phyloP scores from a whole-genome alignment of 2,888 invertebrate genomes.

The Corythucha ciliata region DNA sequence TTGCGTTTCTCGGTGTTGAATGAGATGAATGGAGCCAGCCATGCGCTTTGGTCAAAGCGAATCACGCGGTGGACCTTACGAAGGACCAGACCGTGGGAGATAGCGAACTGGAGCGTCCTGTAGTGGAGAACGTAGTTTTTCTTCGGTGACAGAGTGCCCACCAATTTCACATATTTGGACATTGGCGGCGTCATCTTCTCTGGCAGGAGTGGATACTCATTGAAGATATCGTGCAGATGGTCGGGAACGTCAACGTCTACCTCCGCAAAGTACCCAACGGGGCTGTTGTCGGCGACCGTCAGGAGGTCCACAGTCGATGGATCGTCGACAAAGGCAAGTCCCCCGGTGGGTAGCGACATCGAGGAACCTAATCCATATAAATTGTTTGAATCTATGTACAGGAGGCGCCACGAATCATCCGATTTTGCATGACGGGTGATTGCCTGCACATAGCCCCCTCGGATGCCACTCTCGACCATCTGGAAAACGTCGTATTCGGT shows the following conservation, averaged over 20 bases:
- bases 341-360: background rate
- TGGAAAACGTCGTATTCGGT: slow-evolving; percentile 26
- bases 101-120: background rate
- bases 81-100: slow-evolving; percentile 34
- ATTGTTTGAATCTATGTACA: slow-evolving; percentile 22
- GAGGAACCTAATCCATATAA: slow-evolving; percentile 18
- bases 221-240: slow-evolving; percentile 19
- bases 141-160: slow-evolving; percentile 19
- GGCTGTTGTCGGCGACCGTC: too few species aligned
- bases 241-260: slow-evolving; percentile 25
- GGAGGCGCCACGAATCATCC: background rate
- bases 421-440: slow-evolving; percentile 10
- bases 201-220: slow-evolving; percentile 18
- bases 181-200: slow-evolving; percentile 15
- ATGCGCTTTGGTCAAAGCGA: slow-evolving; percentile 37
- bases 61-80: slow-evolving; percentile 37
- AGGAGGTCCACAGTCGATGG: too few species aligned
- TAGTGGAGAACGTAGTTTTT: slow-evolving; percentile 10
- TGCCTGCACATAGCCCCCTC: slow-evolving; percentile 20
- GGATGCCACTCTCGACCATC: slow-evolving; percentile 28
- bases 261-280: slow-evolving; percentile 22
- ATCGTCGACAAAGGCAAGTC: slow-evolving; percentile 22
- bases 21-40: slow-evolving; percentile 36
- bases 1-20: slow-evolving; percentile 28
- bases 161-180: slow-evolving; percentile 18